A percentile compares a stretch with the other conserved stretches of the same genome.
These are phyloP conservation scores for Sceloporus undulatus DNA, from an alignment of 2,113 vertebrate species.

Conservation along the genomic window DNA sequence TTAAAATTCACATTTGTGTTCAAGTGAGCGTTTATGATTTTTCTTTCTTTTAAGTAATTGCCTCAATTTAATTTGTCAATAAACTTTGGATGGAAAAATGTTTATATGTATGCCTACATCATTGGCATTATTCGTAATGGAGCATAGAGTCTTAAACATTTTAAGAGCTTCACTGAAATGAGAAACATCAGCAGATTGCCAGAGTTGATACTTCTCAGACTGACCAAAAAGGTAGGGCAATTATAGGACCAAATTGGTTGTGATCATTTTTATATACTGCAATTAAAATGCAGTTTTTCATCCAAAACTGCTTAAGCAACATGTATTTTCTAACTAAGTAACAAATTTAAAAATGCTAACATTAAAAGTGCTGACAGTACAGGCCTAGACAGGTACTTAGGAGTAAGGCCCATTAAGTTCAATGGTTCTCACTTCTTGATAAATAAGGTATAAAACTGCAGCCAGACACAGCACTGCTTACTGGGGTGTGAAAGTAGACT, in stretches of 20 bases:
- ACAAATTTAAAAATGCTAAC: constrained; percentile 32
- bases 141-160: constrained; percentile 9
- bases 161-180: background rate
- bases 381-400: background rate
- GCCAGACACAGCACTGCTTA: background rate
- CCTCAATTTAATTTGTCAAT: constrained; percentile 1
- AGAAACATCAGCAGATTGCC: constrained; percentile 44
- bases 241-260: constrained; percentile 40
- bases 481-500: too few species aligned
- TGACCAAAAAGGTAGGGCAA: constrained; percentile 48
- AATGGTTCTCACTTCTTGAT: background rate
- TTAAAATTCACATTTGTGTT: background rate
- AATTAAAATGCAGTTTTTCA: constrained; percentile 37
- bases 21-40: background rate
- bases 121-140: constrained; percentile 36
- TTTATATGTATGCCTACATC: constrained; percentile 20
- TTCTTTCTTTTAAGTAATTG: background rate
- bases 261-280: constrained; percentile 45
- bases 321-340: constrained; percentile 28
- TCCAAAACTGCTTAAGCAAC: constrained; percentile 47
- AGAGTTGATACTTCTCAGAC: constrained; percentile 30
- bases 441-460: background rate
- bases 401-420: background rate
- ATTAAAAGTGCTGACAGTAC: background rate
- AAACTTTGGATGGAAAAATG: constrained; percentile 34